phyloP scores from a whole-genome alignment of 2,113 vertebrate genomes.

The Tenebrosternarchus preto region DNA sequence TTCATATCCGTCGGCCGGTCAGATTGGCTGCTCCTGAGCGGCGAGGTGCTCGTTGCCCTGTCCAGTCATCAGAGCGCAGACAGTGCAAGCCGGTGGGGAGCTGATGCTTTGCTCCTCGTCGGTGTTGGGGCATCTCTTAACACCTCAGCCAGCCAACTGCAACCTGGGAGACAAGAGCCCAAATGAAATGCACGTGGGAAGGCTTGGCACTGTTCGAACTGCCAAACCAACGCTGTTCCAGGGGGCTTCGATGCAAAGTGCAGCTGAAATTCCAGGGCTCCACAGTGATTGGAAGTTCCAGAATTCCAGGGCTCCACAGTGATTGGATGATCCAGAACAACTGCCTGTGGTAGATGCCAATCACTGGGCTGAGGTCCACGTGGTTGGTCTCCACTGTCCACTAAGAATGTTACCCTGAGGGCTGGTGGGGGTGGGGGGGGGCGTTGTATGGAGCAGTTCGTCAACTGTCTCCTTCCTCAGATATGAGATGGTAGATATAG shows the following conservation, averaged over 20 bases:
- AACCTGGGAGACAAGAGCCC: constrained; percentile 42
- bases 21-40: constrained; percentile 18
- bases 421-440: not conserved
- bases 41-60: constrained; percentile 11
- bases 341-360: constrained; percentile 38
- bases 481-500: constrained; percentile 26
- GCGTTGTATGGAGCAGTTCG: constrained; percentile 4
- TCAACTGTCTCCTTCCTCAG: constrained; percentile 33
- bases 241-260: constrained; percentile 17
- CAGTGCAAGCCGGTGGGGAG: constrained; percentile 6
- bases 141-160: constrained; percentile 26
- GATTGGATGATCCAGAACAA: constrained; percentile 1
- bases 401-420: not conserved
- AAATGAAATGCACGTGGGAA: constrained; percentile 29
- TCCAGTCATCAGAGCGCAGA: constrained; percentile 16
- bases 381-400: constrained; percentile 24
- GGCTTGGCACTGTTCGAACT: constrained; percentile 21
- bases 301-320: not conserved
- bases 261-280: constrained; percentile 26
- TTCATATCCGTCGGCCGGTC: not conserved
- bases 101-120: constrained; percentile 21
- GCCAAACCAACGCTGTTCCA: constrained; percentile 25
- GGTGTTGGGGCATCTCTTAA: constrained; percentile 36
- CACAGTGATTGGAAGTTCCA: constrained; percentile 19
- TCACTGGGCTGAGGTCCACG: constrained; percentile 1